Percentiles rank a stretch among this genome's conserved stretches.
Conservation (phyloP, 2,797 vertebrate species). For the Setipinna tenuifilis region DNA sequence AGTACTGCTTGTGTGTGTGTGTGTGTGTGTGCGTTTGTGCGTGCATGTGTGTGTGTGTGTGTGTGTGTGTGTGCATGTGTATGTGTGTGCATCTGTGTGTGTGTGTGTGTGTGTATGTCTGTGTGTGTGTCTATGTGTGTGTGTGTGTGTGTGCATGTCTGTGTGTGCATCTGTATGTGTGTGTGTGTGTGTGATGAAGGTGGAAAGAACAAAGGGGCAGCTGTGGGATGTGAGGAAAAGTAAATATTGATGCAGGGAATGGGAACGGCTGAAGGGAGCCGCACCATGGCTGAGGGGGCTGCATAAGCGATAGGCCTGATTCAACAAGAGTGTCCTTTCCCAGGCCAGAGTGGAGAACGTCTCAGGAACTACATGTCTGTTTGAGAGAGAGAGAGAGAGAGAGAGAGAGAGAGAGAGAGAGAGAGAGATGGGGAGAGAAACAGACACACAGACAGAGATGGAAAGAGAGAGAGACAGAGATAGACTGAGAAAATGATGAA, state of each 20-base stretch:
- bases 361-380: neutral
- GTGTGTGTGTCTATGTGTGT: no score
- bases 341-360: neutral
- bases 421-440: neutral
- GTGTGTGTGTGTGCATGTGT: neutral
- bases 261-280: no score
- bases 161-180: neutral
- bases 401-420: neutral
- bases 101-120: neutral
- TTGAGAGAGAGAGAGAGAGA: neutral
- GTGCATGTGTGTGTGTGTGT: neutral
- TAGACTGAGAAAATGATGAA: neutral
- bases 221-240: neutral
- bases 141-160: no score
- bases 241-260: constrained; percentile 8
- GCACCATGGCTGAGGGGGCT: neutral
- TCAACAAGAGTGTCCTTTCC: constrained; percentile 8
- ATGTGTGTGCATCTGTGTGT: neutral
- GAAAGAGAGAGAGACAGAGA: no score
- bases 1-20: neutral
- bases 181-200: neutral
- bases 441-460: neutral
- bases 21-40: neutral
- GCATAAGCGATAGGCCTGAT: neutral
- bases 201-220: neutral